A percentile compares a stretch with the other conserved stretches of the same genome.
phyloP scores from a whole-genome alignment of 1,140 invertebrate species.

The Hyles vespertilio region DNA sequence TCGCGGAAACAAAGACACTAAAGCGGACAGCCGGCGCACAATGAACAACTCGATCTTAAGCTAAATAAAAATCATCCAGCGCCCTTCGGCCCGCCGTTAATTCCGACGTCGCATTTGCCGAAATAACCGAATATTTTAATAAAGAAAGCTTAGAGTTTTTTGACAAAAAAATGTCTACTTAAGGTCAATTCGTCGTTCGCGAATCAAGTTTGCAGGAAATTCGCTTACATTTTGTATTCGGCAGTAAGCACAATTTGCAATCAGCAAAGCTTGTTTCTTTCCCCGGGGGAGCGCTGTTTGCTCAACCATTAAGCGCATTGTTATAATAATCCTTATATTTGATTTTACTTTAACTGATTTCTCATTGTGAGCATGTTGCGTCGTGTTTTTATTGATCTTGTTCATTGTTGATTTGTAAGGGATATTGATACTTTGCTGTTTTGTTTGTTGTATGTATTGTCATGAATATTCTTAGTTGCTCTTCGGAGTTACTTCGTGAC shows the following conservation, averaged over 20 bases:
- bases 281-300: slow-evolving; percentile 33
- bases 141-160: slow-evolving; percentile 20
- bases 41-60: too few relatives aligned
- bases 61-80: too few relatives aligned
- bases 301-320: slow-evolving; percentile 36
- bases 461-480: too few relatives aligned
- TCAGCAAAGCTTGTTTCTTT: slow-evolving; percentile 57
- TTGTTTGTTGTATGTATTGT: background rate
- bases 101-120: slow-evolving; percentile 3
- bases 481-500: too few relatives aligned
- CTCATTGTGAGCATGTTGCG: too few relatives aligned
- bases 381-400: background rate
- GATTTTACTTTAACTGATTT: slow-evolving; percentile 6
- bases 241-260: slow-evolving; percentile 58
- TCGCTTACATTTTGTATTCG: slow-evolving; percentile 54
- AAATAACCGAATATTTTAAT: slow-evolving; percentile 27
- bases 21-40: too few relatives aligned
- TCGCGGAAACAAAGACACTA: too few relatives aligned
- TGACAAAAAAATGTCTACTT: slow-evolving; percentile 34
- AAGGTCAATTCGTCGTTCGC: slow-evolving; percentile 37
- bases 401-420: background rate
- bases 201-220: slow-evolving; percentile 47
- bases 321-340: slow-evolving; percentile 16
- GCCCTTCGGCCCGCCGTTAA: too few relatives aligned
- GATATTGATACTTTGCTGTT: background rate